Conservation (phyloP, 1,140 invertebrate genomes). For the Tetramorium parvispinum region DNA sequence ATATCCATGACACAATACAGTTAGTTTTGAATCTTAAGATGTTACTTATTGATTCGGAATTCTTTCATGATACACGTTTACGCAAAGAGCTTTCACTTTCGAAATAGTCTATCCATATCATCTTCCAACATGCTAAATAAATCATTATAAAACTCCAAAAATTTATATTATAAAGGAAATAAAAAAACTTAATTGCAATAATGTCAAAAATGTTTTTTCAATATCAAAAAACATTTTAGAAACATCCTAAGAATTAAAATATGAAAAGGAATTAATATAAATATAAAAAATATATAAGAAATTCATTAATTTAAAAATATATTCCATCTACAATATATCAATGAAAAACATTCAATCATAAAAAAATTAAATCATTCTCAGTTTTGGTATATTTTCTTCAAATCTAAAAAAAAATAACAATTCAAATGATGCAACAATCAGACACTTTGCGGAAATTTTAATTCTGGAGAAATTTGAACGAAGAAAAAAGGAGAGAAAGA, state of each 20-base stretch:
- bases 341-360: slow-evolving; percentile 1
- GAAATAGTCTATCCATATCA: background rate
- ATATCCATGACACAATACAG: background rate
- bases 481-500: background rate
- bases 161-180: background rate
- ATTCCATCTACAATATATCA: background rate
- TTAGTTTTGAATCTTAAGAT: slow-evolving; percentile 21
- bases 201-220: background rate
- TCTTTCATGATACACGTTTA: slow-evolving; percentile 6
- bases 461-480: background rate
- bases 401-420: background rate
- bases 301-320: slow-evolving; percentile 5
- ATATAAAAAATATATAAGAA: background rate
- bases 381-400: background rate
- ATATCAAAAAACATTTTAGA: background rate
- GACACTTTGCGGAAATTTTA: background rate
- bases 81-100: slow-evolving; percentile 54
- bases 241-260: background rate
- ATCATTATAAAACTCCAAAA: background rate
- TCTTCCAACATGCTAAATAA: background rate
- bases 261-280: background rate
- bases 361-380: background rate
- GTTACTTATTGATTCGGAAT: background rate
- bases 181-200: background rate
- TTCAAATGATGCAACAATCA: background rate